phyloP scores from a whole-genome alignment of 2,113 vertebrate genomes.

The Drymodes brunneopygia region DNA sequence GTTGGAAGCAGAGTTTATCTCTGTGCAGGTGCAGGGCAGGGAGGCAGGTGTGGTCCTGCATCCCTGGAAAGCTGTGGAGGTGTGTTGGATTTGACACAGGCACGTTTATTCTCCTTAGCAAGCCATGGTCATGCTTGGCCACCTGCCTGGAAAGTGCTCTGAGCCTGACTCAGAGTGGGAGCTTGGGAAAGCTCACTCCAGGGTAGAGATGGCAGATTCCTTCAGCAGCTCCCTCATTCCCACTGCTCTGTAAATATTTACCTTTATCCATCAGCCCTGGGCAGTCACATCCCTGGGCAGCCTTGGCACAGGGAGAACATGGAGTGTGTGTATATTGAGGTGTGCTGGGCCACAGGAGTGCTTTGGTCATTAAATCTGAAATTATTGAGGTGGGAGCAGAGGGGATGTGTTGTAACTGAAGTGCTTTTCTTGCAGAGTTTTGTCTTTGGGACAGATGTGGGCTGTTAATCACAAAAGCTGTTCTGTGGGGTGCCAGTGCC shows the following conservation, averaged over 20 bases:
- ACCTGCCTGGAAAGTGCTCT: slow-evolving; percentile 59
- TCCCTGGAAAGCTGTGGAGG: neutral
- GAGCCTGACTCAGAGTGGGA: slow-evolving; percentile 1
- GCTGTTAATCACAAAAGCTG: neutral
- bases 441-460: neutral
- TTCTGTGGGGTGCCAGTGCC: neutral
- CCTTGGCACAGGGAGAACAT: neutral
- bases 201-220: neutral
- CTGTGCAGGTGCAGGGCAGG: neutral
- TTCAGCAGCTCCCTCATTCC: slow-evolving; percentile 47
- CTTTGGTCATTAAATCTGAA: neutral
- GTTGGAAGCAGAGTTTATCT: neutral
- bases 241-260: slow-evolving; percentile 53
- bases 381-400: neutral
- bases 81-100: neutral
- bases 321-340: neutral
- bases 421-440: neutral
- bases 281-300: neutral
- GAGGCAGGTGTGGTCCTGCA: neutral
- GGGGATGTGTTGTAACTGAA: neutral
- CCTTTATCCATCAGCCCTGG: slow-evolving; percentile 7
- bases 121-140: slow-evolving; percentile 39
- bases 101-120: neutral
- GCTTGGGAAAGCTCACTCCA: slow-evolving; percentile 1
- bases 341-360: slow-evolving; percentile 43